A percentile compares a stretch with the other conserved stretches of the same genome.
phyloP scores from a whole-genome alignment of 2,113 vertebrate genomes.

The Spea multiplicata region DNA sequence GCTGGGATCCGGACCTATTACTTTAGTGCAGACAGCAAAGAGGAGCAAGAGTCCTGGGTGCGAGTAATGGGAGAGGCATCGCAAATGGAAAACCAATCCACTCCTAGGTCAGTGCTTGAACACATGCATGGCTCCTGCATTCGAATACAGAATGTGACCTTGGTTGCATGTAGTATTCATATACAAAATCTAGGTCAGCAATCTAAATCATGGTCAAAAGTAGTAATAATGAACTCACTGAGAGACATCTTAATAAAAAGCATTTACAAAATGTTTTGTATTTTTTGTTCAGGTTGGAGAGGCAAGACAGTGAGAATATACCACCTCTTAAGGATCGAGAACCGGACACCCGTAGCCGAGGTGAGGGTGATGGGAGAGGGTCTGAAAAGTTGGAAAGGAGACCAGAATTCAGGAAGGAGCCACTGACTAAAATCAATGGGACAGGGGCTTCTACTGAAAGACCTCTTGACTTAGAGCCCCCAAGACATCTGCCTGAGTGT shows the following conservation, averaged over 20 bases:
- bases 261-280: not conserved
- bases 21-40: slow-evolving; percentile 85
- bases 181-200: too few relatives aligned
- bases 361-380: slow-evolving; percentile 67
- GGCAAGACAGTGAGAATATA: slow-evolving; percentile 55
- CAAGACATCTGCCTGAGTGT: slow-evolving; percentile 44
- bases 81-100: slow-evolving; percentile 69
- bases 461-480: slow-evolving; percentile 62
- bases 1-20: slow-evolving; percentile 89
- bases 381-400: slow-evolving; percentile 64
- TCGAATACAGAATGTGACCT: too few relatives aligned
- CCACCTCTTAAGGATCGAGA: slow-evolving; percentile 57
- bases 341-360: slow-evolving; percentile 64
- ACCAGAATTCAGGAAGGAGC: slow-evolving; percentile 63
- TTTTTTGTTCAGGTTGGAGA: slow-evolving; percentile 12
- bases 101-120: slow-evolving; percentile 67
- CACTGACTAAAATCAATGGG: slow-evolving; percentile 65
- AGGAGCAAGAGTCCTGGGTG: slow-evolving; percentile 89
- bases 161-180: too few relatives aligned
- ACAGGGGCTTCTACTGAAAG: slow-evolving; percentile 52
- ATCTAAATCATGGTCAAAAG: too few relatives aligned
- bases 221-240: too few relatives aligned
- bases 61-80: slow-evolving; percentile 86
- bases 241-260: not conserved
- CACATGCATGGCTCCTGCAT: too few relatives aligned